phyloP scores from a whole-genome alignment of 1,140 invertebrate species.

The Lordiphosa clarofinis region DNA sequence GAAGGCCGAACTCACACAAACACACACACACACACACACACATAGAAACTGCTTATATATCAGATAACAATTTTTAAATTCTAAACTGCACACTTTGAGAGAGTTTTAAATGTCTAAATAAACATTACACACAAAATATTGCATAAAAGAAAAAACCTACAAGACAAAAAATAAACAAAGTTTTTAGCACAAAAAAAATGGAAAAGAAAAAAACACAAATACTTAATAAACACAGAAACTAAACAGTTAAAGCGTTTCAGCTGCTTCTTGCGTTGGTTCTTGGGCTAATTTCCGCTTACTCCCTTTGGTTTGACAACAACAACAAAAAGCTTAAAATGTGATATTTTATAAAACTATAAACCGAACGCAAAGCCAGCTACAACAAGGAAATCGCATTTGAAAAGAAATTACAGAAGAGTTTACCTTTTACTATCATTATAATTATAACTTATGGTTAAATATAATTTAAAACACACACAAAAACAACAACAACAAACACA shows the following conservation, averaged over 20 bases:
- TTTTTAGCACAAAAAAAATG: constrained; percentile 18
- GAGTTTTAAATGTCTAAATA: constrained; percentile 14
- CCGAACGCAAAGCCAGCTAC: constrained; percentile 21
- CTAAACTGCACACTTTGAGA: constrained; percentile 13
- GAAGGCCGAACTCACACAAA: background rate
- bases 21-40: background rate
- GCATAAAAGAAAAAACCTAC: background rate
- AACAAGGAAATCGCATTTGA: constrained; percentile 19
- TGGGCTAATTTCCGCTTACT: constrained; percentile 16
- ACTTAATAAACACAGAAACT: background rate
- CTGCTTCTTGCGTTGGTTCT: background rate
- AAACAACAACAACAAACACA: too few species aligned
- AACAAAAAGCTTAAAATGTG: constrained; percentile 74
- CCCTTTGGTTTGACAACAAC: constrained; percentile 18
- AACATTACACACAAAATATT: constrained; percentile 13
- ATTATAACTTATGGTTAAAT: constrained; percentile 59
- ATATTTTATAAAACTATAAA: constrained; percentile 75
- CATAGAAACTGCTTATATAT: background rate
- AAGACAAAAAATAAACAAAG: constrained; percentile 3
- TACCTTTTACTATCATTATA: constrained; percentile 55
- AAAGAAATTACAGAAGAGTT: constrained; percentile 22
- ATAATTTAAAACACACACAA: constrained; percentile 58
- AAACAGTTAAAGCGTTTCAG: constrained; percentile 3
- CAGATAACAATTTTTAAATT: constrained; percentile 6
- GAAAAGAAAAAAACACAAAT: constrained; percentile 3